Base-by-base conservation (phyloP, 2,113 vertebrate species). In the Ptilorrhoa leucosticta region DNA sequence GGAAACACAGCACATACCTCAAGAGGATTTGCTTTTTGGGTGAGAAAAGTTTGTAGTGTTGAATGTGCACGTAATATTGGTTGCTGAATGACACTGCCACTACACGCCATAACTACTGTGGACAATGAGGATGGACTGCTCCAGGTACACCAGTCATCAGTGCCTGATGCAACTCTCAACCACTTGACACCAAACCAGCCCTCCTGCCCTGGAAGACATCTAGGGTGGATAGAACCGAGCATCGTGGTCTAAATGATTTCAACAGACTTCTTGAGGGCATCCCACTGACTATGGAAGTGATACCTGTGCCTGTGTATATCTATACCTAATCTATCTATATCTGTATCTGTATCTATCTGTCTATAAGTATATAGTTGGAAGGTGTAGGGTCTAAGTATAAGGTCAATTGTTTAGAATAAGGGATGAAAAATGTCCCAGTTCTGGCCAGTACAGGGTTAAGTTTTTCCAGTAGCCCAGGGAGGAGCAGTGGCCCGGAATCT, bases 1-100 rank as follows among this genome's bases (percentile, higher is more conserved):
- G 15, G 9, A 65, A 30, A 28, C 12, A 56, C 15, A 35, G 1
- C 3, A 30, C 1, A 1, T 51, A 20, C 19, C 4, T 28, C 23
- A 47, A 47, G 12, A 22, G 17, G 22, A 13, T 45, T 83, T 45
- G 11, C 22, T 54, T 72, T 72, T 73, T 64, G 33, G 17, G 27
- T 22, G 17, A 22, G 27, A 72, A 21, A 17, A 27, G 9, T 28
- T n/a, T 47, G 18, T 12, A 39, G 0, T 47, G 19, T 23, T 19
- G 23, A 84, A 23, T 28, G 24, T 45, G 8, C 24, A 22, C 11
- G 11, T 17, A 18, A 65, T 53, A 13, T 42, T 22, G 33, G 4
- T 56, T 40, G 39, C 30, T 65, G 24, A 75, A 48, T 48, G 24
- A n/a, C 24, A 10, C 30, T 65, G n/a, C 10, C 28, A 15, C n/a